Evolutionary conservation across 2,888 invertebrate species (phyloP), one percentile per base, ranked within the genome.

Genomic region (Synergus itoensis): DNA sequence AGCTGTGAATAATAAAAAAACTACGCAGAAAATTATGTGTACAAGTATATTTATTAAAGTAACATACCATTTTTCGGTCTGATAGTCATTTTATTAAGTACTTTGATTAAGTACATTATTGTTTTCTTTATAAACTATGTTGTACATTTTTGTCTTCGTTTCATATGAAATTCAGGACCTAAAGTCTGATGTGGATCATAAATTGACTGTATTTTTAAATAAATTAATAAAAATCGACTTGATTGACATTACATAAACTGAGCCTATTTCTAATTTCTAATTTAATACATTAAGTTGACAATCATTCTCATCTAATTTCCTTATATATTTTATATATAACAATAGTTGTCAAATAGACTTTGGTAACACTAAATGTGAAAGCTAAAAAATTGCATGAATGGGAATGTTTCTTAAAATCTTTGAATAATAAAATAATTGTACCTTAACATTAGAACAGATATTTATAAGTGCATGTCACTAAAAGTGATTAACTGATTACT

Each of bases 41-140:
- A 73, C 45, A 73, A 73, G 36, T 73, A 36, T 73, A 73, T 73
- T 73, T 73, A 73, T 73, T 73, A 0, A 41, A n/a, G 40, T 64
- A 73, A 73, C 28, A n/a, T 28, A 28, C 48, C 43, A n/a, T 73
- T 36, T 8, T 45, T 28, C 45, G 28, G 16, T n/a, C 16, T 43
- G 45, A 67, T 73, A 73, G 21, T 73, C 14, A 73, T 36, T 73
- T 73, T 73, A 40, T 48, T 48, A 48, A 73, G 69, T 73, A n/a
- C 69, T 73, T 73, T 28, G 3, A 73, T 73, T 73, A 73, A 73
- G 69, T 73, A 73, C 69, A 48, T 53, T 53, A 36, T 7, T 16
- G 14, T 28, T 48, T 28, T 48, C 16, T 48, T 69, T 48, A 14
- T 73, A 48, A 45, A 60, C 57, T 57, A 57, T 2, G 21, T 45